phyloP scores from a whole-genome alignment of 2,797 vertebrate species.

The Crossoptilon crossoptilon region DNA sequence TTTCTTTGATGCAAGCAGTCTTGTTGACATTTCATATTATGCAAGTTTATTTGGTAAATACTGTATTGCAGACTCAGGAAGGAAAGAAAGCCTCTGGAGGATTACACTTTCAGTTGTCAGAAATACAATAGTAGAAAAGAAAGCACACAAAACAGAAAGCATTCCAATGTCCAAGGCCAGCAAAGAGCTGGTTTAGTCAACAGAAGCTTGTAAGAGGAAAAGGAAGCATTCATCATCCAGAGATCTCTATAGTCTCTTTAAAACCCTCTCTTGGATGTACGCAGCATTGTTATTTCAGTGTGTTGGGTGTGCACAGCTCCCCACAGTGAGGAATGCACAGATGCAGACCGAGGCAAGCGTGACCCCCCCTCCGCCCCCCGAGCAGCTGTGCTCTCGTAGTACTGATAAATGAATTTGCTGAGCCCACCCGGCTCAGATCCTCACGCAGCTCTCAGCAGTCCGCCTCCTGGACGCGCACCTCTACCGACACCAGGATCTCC shows the following conservation, averaged over 20 bases:
- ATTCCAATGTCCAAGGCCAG: conserved; percentile 3
- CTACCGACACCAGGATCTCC: neutral
- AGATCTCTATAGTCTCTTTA: neutral
- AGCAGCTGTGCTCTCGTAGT: neutral
- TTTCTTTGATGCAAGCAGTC: conserved; percentile 8
- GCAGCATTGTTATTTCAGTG: neutral
- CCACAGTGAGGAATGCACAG: rapidly evolving
- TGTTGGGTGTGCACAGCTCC: neutral
- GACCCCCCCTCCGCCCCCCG: neutral
- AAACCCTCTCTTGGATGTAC: neutral
- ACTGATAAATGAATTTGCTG: neutral
- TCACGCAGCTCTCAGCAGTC: neutral
- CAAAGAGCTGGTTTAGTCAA: conserved; percentile 24
- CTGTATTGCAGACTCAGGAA: neutral
- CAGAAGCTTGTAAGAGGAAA: neutral
- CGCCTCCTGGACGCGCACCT: neutral
- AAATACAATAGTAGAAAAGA: conserved; percentile 8
- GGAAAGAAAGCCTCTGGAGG: neutral
- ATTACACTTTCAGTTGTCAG: conserved; percentile 21
- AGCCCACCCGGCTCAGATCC: neutral
- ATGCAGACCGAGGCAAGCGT: neutral
- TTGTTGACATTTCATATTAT: conserved; percentile 19
- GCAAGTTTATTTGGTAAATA: conserved; percentile 28
- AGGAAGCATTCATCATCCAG: neutral
- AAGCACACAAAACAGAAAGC: neutral